Percentiles rank a stretch among this genome's conserved stretches.
phyloP scores from a whole-genome alignment of 37 sponge, comb jelly and placozoan genomes.

The Diacarnus erythraeanus region DNA sequence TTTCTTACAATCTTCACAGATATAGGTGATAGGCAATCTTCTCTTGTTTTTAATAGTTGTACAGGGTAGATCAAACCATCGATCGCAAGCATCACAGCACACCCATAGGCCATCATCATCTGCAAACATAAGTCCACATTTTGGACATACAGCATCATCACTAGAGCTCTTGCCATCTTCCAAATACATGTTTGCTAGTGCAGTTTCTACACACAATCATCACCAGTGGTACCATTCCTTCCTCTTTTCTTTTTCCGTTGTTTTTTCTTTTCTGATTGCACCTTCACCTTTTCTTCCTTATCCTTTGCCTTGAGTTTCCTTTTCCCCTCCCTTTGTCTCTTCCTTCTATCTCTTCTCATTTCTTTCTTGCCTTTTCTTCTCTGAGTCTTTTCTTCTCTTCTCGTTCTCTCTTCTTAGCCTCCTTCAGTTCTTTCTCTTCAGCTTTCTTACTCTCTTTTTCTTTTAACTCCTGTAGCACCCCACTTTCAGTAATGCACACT shows the following conservation, averaged over 20 bases:
- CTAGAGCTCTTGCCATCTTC: neutral
- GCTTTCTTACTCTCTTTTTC: neutral
- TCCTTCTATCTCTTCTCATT: neutral
- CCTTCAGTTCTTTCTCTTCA: neutral
- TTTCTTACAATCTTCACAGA: constrained; percentile 4
- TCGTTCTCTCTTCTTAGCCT: neutral
- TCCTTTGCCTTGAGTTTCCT: neutral
- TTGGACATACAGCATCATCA: constrained; percentile 24
- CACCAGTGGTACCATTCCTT: constrained; percentile 4
- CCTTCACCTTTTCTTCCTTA: neutral
- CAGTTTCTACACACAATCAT: neutral
- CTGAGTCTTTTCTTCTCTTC: neutral
- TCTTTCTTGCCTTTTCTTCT: neutral
- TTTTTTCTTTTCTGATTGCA: neutral
- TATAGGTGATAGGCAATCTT: neutral
- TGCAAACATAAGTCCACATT: constrained; percentile 8
- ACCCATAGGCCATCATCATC: constrained; percentile 18
- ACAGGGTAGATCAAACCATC: constrained; percentile 30
- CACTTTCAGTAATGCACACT: constrained; percentile 50
- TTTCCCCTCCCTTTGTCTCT: neutral
- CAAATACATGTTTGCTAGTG: neutral
- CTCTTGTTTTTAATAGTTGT: neutral
- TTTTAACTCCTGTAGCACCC: neutral
- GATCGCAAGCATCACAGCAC: constrained; percentile 20
- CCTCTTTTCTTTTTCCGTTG: neutral